Percentiles rank a stretch among this genome's conserved stretches.
Evolutionary conservation across 2,113 vertebrate species (phyloP).

Genomic region (Caranx ignobilis): DNA sequence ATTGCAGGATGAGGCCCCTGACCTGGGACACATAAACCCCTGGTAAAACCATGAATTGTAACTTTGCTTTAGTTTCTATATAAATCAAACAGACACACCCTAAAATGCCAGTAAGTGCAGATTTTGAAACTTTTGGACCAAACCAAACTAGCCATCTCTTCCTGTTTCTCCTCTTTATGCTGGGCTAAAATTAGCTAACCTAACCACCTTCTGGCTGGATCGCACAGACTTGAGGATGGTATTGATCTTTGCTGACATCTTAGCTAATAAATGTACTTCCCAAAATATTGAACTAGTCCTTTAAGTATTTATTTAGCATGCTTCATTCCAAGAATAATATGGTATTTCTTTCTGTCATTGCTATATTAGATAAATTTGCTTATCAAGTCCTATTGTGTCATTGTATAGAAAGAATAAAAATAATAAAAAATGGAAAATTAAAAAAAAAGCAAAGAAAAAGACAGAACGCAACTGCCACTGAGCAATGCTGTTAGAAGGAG

Average conservation of each 20-base stretch:
- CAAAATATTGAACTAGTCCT: conserved; percentile 20
- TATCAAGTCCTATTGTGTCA: conserved; percentile 56
- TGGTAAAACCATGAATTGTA: too few relatives aligned
- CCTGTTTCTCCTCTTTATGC: background rate
- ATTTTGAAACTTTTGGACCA: background rate
- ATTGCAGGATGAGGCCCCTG: too few relatives aligned
- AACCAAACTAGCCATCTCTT: background rate
- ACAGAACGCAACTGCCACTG: conserved; percentile 34
- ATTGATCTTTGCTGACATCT: background rate
- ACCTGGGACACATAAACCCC: too few relatives aligned
- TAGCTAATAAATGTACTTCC: background rate
- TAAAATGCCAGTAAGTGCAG: background rate
- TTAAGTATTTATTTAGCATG: conserved; percentile 68
- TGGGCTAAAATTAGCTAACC: background rate
- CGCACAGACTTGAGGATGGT: background rate
- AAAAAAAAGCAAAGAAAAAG: conserved; percentile 31
- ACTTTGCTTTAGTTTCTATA: too few relatives aligned
- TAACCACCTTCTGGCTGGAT: background rate
- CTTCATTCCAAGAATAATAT: conserved; percentile 62
- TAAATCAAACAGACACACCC: too few relatives aligned
- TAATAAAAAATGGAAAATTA: conserved; percentile 57
- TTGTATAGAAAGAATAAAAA: conserved; percentile 67
- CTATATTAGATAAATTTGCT: conserved; percentile 59
- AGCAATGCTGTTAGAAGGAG: conserved; percentile 67
- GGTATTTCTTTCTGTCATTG: conserved; percentile 59